Percentiles rank a stretch among this genome's conserved stretches.
Conservation (phyloP, 2,888 invertebrate genomes). For the Phragmatobia fuliginosa region DNA sequence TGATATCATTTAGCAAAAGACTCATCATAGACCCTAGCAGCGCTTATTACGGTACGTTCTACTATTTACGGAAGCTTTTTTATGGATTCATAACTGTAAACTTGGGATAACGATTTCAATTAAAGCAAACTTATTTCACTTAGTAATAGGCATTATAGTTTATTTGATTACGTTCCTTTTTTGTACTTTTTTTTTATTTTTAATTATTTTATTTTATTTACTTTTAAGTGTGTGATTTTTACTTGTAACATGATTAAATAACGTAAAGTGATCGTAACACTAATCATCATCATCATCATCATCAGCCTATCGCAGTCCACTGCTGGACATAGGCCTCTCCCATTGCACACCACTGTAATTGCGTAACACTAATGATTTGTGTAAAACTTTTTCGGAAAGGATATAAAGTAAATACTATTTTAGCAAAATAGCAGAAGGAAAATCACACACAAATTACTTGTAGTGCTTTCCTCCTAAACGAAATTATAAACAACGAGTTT, state of each 20-base stretch:
- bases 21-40: slow-evolving; percentile 52
- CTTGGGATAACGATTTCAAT: slow-evolving; percentile 30
- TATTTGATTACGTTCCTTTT: not conserved
- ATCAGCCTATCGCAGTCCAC: too few species aligned
- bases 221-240: not conserved
- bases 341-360: too few species aligned
- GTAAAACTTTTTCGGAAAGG: not conserved
- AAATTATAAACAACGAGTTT: not conserved
- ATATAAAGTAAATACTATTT: not conserved
- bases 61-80: slow-evolving; percentile 51
- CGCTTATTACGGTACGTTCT: slow-evolving; percentile 33
- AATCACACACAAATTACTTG: not conserved
- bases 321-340: too few species aligned
- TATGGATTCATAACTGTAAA: slow-evolving; percentile 40
- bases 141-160: not conserved
- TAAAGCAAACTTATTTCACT: slow-evolving; percentile 27
- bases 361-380: not conserved
- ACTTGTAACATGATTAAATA: not conserved
- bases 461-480: not conserved
- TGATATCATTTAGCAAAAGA: slow-evolving; percentile 71
- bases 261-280: too few species aligned
- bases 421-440: not conserved
- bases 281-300: too few species aligned
- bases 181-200: not conserved
- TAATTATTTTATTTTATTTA: too few species aligned